A percentile compares a stretch with the other conserved stretches of the same genome.
Conservation (phyloP, 2,888 invertebrate species). For the Microdon myrmicae region DNA sequence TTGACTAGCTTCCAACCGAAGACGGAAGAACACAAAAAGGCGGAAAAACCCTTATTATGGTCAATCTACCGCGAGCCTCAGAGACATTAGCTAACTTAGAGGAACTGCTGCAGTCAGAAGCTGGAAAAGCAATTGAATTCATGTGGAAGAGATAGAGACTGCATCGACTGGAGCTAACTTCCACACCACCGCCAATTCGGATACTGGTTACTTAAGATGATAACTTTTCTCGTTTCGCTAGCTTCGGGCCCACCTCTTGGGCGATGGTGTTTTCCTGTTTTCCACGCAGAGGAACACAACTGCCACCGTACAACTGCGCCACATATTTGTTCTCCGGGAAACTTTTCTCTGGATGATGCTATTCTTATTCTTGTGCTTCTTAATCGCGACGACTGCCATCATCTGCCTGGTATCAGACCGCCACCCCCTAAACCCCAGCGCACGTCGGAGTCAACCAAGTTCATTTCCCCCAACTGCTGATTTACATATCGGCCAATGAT, state of each 20-base stretch:
- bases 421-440: constrained; percentile 5
- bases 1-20: constrained; percentile 23
- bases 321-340: no score
- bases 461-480: constrained; percentile 46
- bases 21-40: constrained; percentile 29
- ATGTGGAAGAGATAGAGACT: constrained; percentile 1
- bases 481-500: constrained; percentile 44
- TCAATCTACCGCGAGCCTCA: constrained; percentile 33
- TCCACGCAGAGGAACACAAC: constrained; percentile 34
- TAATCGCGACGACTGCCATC: constrained; percentile 47
- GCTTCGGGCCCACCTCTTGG: constrained; percentile 6
- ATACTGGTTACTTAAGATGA: constrained; percentile 38
- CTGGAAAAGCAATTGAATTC: no score
- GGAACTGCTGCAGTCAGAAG: constrained; percentile 21
- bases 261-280: constrained; percentile 46
- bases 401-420: constrained; percentile 28
- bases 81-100: constrained; percentile 26
- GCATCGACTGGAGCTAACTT: constrained; percentile 12
- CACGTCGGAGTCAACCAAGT: constrained; percentile 28
- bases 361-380: constrained; percentile 47
- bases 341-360: no score
- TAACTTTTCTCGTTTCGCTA: constrained; percentile 31
- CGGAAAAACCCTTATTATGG: constrained; percentile 41
- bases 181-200: no score
- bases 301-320: no score